Conservation (phyloP, 2,797 vertebrate genomes). For the Podargus strigoides region DNA sequence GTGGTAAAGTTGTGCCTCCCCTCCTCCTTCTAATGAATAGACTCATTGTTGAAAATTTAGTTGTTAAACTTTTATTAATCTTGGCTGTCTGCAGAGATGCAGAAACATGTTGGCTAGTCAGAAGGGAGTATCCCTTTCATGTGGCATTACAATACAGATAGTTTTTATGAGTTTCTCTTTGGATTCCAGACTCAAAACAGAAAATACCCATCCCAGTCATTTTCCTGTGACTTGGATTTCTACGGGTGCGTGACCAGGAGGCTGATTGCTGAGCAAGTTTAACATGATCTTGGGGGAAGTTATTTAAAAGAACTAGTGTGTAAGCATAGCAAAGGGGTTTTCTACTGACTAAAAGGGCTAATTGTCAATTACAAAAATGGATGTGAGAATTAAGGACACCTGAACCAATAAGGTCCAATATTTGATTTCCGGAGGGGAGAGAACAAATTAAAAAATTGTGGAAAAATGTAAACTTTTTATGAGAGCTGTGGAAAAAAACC, state of each 20-base stretch:
- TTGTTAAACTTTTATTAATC: slow-evolving; percentile 45
- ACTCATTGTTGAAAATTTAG: slow-evolving; percentile 25
- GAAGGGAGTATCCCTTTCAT: slow-evolving; percentile 38
- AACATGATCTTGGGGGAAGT: not conserved
- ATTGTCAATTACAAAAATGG: not conserved
- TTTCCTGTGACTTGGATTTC: not conserved
- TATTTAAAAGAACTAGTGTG: not conserved
- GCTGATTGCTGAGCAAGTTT: slow-evolving; percentile 2
- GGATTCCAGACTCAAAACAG: not conserved
- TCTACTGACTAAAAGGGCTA: not conserved
- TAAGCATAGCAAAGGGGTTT: not conserved
- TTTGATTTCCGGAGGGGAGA: not conserved
- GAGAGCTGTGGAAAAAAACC: not conserved
- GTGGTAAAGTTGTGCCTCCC: not conserved
- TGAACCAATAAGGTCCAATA: not conserved
- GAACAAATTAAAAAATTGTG: not conserved
- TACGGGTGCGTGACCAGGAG: not conserved
- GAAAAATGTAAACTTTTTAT: not conserved
- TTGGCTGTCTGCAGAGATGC: slow-evolving; percentile 34
- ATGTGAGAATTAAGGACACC: not conserved
- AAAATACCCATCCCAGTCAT: not conserved
- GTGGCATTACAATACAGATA: not conserved
- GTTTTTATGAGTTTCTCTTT: not conserved
- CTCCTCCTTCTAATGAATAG: slow-evolving; percentile 48
- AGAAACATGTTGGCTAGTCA: slow-evolving; percentile 14